Conservation (phyloP, 2,888 invertebrate species). For the Metalampra italica region DNA sequence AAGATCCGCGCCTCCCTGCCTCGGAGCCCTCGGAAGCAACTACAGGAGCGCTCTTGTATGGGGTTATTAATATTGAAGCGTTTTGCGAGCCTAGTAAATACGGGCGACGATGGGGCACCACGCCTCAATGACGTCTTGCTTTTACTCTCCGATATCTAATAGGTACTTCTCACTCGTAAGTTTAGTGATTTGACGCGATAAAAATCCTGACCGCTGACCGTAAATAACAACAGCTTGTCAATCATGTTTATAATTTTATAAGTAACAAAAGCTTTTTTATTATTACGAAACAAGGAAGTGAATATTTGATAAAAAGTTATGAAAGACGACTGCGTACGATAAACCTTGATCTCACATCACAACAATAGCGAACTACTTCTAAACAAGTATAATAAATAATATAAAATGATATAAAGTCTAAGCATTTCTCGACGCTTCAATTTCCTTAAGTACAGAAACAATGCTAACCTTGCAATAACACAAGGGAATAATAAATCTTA, state of each 20-base stretch:
- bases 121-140: conserved; percentile 27
- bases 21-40: conserved; percentile 46
- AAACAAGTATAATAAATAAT: no score
- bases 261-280: no score
- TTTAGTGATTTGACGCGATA: neutral
- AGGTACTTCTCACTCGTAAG: neutral
- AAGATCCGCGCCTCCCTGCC: conserved; percentile 54
- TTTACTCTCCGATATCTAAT: conserved; percentile 4
- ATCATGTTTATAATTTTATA: no score
- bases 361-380: neutral
- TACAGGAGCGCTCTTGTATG: conserved; percentile 55
- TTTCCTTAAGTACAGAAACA: neutral
- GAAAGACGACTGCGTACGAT: conserved; percentile 4
- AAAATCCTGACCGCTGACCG: neutral
- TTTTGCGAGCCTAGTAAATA: conserved; percentile 52
- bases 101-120: conserved; percentile 19
- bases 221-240: neutral
- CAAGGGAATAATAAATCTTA: neutral
- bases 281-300: neutral
- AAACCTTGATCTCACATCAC: conserved; percentile 3
- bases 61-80: conserved; percentile 72
- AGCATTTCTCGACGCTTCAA: neutral
- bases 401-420: no score
- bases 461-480: neutral
- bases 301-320: conserved; percentile 1